Conservation (phyloP, 2,113 vertebrate genomes). For the Anser cygnoides region DNA sequence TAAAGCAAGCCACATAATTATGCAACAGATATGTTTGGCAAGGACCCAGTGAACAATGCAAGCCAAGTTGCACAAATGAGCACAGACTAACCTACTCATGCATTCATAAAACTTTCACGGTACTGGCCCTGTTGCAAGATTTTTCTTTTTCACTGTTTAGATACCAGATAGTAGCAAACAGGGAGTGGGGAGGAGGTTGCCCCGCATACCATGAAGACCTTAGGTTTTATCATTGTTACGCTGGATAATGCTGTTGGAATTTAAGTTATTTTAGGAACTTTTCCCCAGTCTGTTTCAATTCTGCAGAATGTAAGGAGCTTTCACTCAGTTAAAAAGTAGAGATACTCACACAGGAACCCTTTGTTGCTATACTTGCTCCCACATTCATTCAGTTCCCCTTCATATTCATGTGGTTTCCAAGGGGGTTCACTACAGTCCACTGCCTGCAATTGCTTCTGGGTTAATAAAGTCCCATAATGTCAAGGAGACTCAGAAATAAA, state of each 20-base stretch:
- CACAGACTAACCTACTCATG: not conserved
- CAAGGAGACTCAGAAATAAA: not conserved
- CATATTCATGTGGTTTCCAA: not conserved
- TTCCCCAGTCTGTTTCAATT: not conserved
- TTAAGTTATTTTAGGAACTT: conserved; percentile 21
- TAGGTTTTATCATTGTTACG: not conserved
- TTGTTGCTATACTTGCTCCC: not conserved
- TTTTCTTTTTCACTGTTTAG: not conserved
- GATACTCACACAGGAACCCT: not conserved
- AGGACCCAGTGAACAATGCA: not conserved
- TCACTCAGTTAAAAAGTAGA: not conserved
- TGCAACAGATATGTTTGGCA: not conserved
- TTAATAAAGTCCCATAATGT: not conserved
- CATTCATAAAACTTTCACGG: not conserved
- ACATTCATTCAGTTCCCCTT: not conserved
- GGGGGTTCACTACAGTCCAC: not conserved
- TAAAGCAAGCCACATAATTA: conserved; percentile 33
- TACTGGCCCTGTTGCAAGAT: not conserved
- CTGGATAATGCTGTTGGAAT: conserved; percentile 22
- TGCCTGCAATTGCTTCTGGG: not conserved
- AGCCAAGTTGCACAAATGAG: conserved; percentile 8
- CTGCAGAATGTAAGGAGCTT: not conserved
- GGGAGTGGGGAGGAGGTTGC: not conserved
- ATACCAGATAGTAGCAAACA: not conserved
- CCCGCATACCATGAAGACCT: not conserved